Evolutionary conservation across 2,113 vertebrate genomes (phyloP), one percentile per base, ranked within the genome.

Genomic region (Callipepla californica): DNA sequence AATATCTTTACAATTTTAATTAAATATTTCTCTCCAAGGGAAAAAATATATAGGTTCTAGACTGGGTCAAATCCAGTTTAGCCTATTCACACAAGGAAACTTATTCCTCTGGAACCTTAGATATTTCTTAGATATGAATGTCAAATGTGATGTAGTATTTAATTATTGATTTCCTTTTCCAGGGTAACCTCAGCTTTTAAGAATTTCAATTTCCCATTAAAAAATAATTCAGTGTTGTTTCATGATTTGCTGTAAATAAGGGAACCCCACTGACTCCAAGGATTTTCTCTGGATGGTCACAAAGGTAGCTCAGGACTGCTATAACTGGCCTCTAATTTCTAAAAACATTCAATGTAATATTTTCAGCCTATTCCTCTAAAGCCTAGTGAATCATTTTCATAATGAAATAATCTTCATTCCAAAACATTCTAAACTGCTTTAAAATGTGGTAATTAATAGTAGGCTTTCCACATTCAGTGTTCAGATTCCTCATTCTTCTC

Each of bases 1-100:
- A 14, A 28, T 92, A 17, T 73, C n/a, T 84, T 69, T 66, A 63
- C 42, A 68, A 76, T 34, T 63, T 38, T 84, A 80, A 88, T 84
- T 84, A 84, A 92, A 57, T 65, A 7, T 72, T 86, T 88, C 47
- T 58, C 15, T 48, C 23, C 3, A 68, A 81, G 48, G 3, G 3
- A 17, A 48, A 76, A 84, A 58, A 36, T 2, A 9, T 53, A 75
- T 67, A 14, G 9, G 1, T 65, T 6, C 4, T 78, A 18, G 6
- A 38, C 28, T 81, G 26, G 50, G 10, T 12, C 66, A 81, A 86
- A 91, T 45, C 4, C 47, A 82, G 21, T 58, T 80, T 85, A 67
- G 1, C 62, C 4, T 57, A 16, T 67, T 88, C 65, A 83, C 36
- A 66, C 7, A 69, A 42, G 21, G 28, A 53, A 3, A 50, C 12